Conservation (phyloP, 2,888 invertebrate species). For the Ophraella communa region DNA sequence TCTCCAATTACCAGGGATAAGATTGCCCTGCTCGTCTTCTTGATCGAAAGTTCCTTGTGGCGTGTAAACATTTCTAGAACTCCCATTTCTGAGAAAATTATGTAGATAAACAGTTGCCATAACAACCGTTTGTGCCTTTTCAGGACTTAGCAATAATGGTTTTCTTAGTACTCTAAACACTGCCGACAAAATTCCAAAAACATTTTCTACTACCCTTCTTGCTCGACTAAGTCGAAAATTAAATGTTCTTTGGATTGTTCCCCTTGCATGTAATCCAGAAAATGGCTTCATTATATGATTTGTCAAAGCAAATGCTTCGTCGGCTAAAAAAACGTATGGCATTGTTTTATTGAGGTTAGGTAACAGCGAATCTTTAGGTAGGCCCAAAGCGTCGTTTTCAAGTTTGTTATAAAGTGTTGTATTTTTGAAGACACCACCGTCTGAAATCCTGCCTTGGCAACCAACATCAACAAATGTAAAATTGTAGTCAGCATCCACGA, state of each 20-base stretch:
- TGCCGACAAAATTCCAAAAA: not conserved
- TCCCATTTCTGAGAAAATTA: too few species aligned
- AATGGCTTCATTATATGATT: not conserved
- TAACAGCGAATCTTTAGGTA: too few species aligned
- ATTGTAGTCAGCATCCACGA: too few species aligned
- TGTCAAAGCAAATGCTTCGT: too few species aligned
- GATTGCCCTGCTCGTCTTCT: too few species aligned
- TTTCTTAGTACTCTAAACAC: constrained; percentile 6
- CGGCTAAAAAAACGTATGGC: not conserved
- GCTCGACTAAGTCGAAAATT: not conserved
- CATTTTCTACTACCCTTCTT: not conserved
- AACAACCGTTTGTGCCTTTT: constrained; percentile 5
- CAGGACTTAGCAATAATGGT: constrained; percentile 3
- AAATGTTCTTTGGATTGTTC: too few species aligned
- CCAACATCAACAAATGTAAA: not conserved
- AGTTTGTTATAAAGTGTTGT: too few species aligned
- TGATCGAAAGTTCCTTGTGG: too few species aligned
- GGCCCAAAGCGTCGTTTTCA: too few species aligned
- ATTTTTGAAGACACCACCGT: too few species aligned
- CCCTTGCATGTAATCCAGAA: not conserved
- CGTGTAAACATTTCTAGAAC: too few species aligned
- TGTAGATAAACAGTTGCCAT: constrained; percentile 16
- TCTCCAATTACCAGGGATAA: too few species aligned
- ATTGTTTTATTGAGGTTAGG: not conserved
- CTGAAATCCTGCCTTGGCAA: not conserved